These are phyloP conservation scores for Xenotilapia leptura DNA, from an alignment of 2,113 vertebrate species.

Conservation along the genomic window DNA sequence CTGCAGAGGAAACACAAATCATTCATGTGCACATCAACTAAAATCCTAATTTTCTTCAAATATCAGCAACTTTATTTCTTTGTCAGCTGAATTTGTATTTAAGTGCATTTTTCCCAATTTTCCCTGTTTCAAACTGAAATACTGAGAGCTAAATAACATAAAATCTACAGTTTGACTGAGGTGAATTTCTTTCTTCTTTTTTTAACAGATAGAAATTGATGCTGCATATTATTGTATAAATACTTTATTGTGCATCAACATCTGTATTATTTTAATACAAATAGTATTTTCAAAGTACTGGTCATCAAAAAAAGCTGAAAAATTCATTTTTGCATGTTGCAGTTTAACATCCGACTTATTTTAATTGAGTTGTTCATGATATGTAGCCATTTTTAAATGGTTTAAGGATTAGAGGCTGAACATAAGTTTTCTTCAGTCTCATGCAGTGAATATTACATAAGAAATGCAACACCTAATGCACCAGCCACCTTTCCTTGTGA, in stretches of 20 bases:
- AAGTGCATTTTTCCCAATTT: rapidly evolving
- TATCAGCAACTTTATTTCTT: not conserved
- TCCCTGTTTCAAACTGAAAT: not conserved
- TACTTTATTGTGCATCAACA: not conserved
- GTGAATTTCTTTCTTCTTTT: not conserved
- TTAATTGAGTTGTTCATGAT: rapidly evolving
- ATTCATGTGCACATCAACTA: rapidly evolving
- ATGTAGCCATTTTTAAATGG: not conserved
- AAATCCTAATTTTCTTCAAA: rapidly evolving
- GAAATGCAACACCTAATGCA: not conserved
- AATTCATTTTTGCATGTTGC: rapidly evolving
- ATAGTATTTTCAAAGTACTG: not conserved
- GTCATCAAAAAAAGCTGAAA: rapidly evolving
- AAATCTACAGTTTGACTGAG: not conserved
- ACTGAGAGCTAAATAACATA: rapidly evolving
- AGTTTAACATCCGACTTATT: not conserved
- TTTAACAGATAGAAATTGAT: rapidly evolving
- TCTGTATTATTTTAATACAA: not conserved
- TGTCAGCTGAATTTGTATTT: rapidly evolving
- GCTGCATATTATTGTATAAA: not conserved
- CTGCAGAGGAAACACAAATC: not conserved
- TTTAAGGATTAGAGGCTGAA: not conserved
- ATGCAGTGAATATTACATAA: rapidly evolving
- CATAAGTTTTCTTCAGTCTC: not conserved
- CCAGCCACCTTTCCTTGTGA: not conserved